Percentiles rank a stretch among this genome's conserved stretches.
Conservation (phyloP, 1,140 invertebrate genomes). For the Plectrocnemia conspersa region DNA sequence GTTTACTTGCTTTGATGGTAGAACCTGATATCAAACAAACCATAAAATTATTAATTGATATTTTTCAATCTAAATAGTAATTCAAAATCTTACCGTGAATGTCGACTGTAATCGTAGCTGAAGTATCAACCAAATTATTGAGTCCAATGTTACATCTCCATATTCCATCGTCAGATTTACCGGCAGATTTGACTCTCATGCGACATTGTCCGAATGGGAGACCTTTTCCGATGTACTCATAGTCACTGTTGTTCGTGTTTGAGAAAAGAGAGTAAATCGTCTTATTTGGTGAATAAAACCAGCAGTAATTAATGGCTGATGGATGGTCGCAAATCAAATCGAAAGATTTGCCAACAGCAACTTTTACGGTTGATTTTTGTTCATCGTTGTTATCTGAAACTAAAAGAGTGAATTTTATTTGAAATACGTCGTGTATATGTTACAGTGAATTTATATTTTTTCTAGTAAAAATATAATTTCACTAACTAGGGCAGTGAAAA, state of each 20-base stretch:
- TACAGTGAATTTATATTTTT: no score
- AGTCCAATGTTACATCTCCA: conserved; percentile 29
- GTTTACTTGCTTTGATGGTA: background rate
- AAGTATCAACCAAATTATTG: background rate
- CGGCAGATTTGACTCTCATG: conserved; percentile 23
- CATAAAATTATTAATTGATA: background rate
- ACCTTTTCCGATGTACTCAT: conserved; percentile 29
- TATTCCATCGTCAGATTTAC: conserved; percentile 12
- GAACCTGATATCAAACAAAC: background rate
- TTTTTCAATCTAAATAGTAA: background rate
- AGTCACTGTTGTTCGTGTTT: conserved; percentile 9
- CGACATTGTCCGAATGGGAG: conserved; percentile 26
- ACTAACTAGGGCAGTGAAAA: no score
- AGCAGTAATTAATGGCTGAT: conserved; percentile 27
- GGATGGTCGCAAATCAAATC: conserved; percentile 20
- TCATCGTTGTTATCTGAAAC: background rate
- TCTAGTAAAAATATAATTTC: no score
- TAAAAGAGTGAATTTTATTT: no score
- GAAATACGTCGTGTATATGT: no score
- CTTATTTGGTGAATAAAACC: conserved; percentile 31
- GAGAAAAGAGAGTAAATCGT: conserved; percentile 13
- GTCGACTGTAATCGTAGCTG: conserved; percentile 10
- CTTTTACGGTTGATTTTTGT: conserved; percentile 3
- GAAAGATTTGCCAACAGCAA: background rate
- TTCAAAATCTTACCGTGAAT: conserved; percentile 19